Evolutionary conservation across 2,113 vertebrate species (phyloP).

Genomic region (Erythrocercus mccallii): DNA sequence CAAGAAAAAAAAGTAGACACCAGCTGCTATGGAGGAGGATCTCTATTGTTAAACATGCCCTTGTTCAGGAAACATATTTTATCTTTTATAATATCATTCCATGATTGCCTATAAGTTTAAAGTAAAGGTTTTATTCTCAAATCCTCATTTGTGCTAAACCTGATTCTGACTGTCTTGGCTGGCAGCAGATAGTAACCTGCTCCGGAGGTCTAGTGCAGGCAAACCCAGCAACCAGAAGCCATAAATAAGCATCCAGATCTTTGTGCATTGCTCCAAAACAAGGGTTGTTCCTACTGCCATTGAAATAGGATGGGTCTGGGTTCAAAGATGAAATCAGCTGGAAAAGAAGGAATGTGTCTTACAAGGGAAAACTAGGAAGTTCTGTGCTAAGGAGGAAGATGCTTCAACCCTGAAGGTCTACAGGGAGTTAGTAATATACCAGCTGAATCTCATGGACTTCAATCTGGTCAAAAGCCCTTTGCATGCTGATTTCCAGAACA

Average conservation of each 20-base stretch:
- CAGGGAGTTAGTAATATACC: background rate
- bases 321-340: background rate
- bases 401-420: background rate
- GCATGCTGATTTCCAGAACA: background rate
- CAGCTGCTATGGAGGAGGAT: background rate
- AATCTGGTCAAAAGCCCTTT: background rate
- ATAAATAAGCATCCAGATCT: accelerated
- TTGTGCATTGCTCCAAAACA: background rate
- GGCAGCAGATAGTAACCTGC: background rate
- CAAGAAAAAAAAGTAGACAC: background rate
- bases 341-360: background rate
- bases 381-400: background rate
- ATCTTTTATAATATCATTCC: background rate
- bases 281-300: background rate
- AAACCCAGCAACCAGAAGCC: background rate
- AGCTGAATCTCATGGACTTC: background rate
- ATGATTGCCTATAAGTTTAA: background rate
- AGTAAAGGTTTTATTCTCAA: background rate
- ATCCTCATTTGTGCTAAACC: background rate
- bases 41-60: background rate
- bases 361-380: background rate
- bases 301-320: background rate
- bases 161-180: background rate
- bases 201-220: background rate
- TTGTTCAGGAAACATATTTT: background rate